These are phyloP conservation scores for Trematomus loennbergii DNA, from an alignment of 2,113 vertebrate genomes.

Conservation along the genomic window DNA sequence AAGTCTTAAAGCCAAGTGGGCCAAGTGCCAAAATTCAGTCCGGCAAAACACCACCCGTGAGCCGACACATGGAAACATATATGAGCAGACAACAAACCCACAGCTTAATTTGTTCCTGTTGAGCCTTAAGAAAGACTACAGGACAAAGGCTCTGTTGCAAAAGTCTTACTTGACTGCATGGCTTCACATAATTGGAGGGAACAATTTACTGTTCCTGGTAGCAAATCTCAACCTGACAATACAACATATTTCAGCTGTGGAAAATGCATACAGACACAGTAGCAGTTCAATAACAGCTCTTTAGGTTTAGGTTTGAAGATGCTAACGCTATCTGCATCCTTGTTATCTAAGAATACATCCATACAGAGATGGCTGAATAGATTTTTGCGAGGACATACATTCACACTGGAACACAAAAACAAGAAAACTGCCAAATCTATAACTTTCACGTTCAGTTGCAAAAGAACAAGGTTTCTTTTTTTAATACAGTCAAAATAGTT, in stretches of 20 bases:
- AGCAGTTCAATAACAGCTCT: neutral
- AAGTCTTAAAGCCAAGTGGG: constrained; percentile 23
- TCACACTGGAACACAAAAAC: neutral
- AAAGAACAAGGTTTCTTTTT: too few relatives aligned
- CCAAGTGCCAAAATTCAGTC: constrained; percentile 38
- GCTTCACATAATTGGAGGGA: constrained; percentile 45
- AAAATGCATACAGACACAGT: too few relatives aligned
- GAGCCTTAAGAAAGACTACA: constrained; percentile 37
- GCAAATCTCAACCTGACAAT: constrained; percentile 37
- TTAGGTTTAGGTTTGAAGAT: neutral
- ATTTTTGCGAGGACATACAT: neutral
- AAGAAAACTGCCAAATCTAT: neutral
- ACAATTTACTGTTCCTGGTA: constrained; percentile 34
- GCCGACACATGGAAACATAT: constrained; percentile 21
- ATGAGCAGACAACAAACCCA: constrained; percentile 6
- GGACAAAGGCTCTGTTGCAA: constrained; percentile 20
- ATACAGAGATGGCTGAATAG: neutral
- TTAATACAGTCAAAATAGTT: too few relatives aligned
- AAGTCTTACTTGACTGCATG: constrained; percentile 1
- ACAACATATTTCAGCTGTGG: neutral
- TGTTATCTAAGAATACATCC: neutral
- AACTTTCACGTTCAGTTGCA: neutral
- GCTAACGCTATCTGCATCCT: neutral
- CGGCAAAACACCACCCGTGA: constrained; percentile 32
- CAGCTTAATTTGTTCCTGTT: constrained; percentile 37